phyloP scores from a whole-genome alignment of 2,113 vertebrate species.

The Plotosus lineatus region DNA sequence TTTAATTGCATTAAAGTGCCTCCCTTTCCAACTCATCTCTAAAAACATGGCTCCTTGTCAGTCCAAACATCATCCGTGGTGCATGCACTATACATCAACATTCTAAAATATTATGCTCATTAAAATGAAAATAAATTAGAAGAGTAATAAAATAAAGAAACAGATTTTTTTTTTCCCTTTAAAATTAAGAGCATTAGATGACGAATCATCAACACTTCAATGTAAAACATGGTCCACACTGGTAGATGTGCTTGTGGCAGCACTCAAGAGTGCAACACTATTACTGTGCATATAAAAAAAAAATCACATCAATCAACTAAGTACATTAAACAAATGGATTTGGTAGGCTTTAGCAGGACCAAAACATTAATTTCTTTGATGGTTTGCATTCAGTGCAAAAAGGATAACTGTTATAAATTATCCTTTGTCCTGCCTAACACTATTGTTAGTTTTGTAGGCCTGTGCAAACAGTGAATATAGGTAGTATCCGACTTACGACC shows the following conservation, averaged over 20 bases:
- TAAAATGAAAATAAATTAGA: background rate
- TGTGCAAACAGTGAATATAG: no score
- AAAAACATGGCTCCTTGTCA: background rate
- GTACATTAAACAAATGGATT: background rate
- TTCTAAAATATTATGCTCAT: no score
- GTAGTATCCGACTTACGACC: no score
- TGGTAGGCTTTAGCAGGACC: background rate
- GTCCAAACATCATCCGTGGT: background rate
- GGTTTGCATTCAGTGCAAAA: slow-evolving; percentile 1
- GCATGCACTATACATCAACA: no score
- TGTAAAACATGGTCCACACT: background rate
- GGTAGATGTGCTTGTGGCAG: background rate
- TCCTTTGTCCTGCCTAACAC: background rate
- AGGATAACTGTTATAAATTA: background rate
- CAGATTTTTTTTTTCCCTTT: background rate
- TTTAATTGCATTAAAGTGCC: background rate
- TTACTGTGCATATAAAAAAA: background rate
- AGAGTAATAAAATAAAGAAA: background rate
- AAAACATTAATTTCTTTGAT: background rate
- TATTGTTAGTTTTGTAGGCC: no score
- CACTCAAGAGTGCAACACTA: background rate
- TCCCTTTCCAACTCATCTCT: background rate
- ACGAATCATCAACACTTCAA: background rate
- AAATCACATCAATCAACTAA: background rate
- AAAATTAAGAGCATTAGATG: background rate